Evolutionary conservation across 1,140 invertebrate species (phyloP), one percentile per base, ranked within the genome.

Genomic region (Triops cancriformis): DNA sequence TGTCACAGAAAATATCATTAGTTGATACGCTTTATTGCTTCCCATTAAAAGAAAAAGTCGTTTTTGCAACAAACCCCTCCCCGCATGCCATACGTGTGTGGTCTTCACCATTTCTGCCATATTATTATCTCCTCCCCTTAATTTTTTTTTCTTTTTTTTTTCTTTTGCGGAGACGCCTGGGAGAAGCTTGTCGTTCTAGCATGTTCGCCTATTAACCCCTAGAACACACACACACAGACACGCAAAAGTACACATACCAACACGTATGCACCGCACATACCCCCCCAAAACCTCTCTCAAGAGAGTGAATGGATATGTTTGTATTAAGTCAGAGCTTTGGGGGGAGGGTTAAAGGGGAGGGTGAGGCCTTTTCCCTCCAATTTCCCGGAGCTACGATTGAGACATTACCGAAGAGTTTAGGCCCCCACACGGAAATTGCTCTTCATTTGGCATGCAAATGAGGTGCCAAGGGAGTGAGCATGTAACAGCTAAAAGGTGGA

Each of bases 371-470:
- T 64, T 64, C 51, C 51, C 14, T 14, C 18, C 51, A 64, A n/a
- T 64, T 23, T 64, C 51, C 14, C 14, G 9, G 18, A 3, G 11
- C 11, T 45, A 45, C 51, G 51, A 64, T 64, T 64, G 51, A 64
- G 51, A 64, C 51, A 64, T 23, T 64, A 64, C n/a, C 51, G 51
- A n/a, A 64, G 51, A 64, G 51, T 64, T 23, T 64, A 64, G 51
- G 51, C 51, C 14, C 51, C 51, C 51, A 23, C 51, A 64, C 51
- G 51, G 51, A 64, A 64, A 64, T 64, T 64, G 51, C 18, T 64
- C 51, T 64, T 64, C 51, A 64, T 64, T 64, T 64, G 51, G 51
- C 14, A 64, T 64, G 51, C 51, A 64, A 64, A 64, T 64, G 51
- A 64, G 51, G 51, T 64, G 51, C 51, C 51, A 64, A 23, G 51